Conservation (phyloP, 2,113 vertebrate genomes). For the Raja brachyura region DNA sequence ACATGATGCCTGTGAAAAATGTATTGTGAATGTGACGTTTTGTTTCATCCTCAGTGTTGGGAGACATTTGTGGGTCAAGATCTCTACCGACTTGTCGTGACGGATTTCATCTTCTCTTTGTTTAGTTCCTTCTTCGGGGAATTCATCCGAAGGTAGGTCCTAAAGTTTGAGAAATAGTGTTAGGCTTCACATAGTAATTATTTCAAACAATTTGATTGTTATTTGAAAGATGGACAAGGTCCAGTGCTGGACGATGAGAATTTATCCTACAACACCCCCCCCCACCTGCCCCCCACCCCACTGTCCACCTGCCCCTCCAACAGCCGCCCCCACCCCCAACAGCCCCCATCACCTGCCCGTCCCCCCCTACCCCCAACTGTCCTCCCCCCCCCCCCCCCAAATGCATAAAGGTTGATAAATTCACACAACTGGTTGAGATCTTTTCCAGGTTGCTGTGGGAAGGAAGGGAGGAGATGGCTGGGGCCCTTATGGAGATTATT, state of each 20-base stretch:
- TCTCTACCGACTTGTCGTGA: slow-evolving; percentile 79
- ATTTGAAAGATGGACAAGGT: not conserved
- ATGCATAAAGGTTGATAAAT: too few species aligned
- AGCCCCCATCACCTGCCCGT: too few species aligned
- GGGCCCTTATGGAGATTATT: too few species aligned
- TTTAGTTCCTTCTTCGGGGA: slow-evolving; percentile 84
- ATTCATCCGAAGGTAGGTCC: slow-evolving; percentile 75
- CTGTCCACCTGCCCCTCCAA: too few species aligned
- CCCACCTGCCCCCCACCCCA: too few species aligned
- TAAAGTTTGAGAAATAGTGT: not conserved
- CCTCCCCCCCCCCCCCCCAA: too few species aligned
- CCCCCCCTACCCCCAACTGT: too few species aligned
- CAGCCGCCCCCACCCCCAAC: too few species aligned
- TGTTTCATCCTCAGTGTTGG: slow-evolving; percentile 73
- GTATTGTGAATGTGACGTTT: not conserved
- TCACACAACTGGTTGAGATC: too few species aligned
- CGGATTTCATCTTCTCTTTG: slow-evolving; percentile 84
- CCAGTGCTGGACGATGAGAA: not conserved
- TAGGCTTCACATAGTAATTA: not conserved
- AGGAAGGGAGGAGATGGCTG: too few species aligned
- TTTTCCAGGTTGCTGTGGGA: not conserved
- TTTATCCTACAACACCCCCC: not conserved
- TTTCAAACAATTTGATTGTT: not conserved
- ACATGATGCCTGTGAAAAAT: not conserved
- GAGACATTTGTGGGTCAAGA: slow-evolving; percentile 83